phyloP scores from a whole-genome alignment of 2,888 invertebrate species.

The Melanchra persicariae region DNA sequence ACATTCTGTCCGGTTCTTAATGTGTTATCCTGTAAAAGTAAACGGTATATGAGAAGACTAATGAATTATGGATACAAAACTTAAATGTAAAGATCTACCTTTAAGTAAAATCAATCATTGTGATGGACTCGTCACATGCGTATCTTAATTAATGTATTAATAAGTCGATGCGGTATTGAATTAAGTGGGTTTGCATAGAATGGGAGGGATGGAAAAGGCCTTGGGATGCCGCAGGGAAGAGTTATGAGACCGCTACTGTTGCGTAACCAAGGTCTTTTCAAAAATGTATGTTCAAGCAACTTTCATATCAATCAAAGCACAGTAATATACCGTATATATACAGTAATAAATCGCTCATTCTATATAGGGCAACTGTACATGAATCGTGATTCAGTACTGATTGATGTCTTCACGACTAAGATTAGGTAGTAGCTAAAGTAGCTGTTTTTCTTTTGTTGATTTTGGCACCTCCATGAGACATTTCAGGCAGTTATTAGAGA shows the following conservation, averaged over 20 bases:
- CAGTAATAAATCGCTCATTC: slow-evolving; percentile 7
- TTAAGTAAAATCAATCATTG: background rate
- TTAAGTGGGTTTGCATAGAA: background rate
- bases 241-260: slow-evolving; percentile 19
- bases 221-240: slow-evolving; percentile 18
- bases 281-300: background rate
- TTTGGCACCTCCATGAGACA: background rate
- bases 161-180: no score
- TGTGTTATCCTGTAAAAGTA: background rate
- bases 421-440: slow-evolving; percentile 1
- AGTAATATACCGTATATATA: slow-evolving; percentile 11
- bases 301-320: slow-evolving; percentile 2
- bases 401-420: slow-evolving; percentile 33
- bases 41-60: slow-evolving; percentile 10
- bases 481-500: background rate
- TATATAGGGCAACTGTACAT: slow-evolving; percentile 39
- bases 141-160: background rate
- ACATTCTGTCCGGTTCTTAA: background rate
- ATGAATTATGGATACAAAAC: background rate
- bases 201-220: background rate
- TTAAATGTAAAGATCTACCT: background rate
- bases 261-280: background rate
- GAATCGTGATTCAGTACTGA: slow-evolving; percentile 39
- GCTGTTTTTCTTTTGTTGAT: background rate
- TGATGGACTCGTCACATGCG: background rate